Conservation (phyloP, 30 jellyfish, hydroid and myxozoan genomes). For the Rhopilema esculentum region DNA sequence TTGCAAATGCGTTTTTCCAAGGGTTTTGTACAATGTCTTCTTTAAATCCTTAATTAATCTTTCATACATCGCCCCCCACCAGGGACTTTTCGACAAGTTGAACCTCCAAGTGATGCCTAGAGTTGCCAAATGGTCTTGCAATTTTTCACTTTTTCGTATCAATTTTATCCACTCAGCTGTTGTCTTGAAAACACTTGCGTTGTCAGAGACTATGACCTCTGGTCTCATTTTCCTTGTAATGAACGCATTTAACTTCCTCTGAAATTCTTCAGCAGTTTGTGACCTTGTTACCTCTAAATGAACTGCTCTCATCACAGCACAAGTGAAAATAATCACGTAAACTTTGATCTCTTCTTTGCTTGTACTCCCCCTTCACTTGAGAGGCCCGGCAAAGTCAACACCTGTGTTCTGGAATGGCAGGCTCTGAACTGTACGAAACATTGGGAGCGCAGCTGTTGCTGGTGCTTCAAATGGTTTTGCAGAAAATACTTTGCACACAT, state of each 20-base stretch:
- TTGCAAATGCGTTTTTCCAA: constrained; percentile 29
- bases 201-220: constrained; percentile 36
- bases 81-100: constrained; percentile 10
- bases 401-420: constrained; percentile 44
- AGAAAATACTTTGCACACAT: constrained; percentile 40
- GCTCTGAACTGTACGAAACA: constrained; percentile 11
- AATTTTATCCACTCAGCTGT: constrained; percentile 36
- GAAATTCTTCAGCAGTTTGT: neutral
- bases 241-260: neutral
- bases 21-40: constrained; percentile 36
- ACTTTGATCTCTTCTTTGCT: constrained; percentile 40
- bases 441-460: constrained; percentile 41
- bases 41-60: constrained; percentile 35
- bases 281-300: neutral
- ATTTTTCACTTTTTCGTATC: constrained; percentile 25
- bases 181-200: constrained; percentile 56
- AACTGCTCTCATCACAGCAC: constrained; percentile 34
- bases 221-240: constrained; percentile 30
- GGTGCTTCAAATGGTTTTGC: constrained; percentile 39
- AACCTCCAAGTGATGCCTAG: constrained; percentile 35
- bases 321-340: constrained; percentile 25
- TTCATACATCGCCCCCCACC: constrained; percentile 43
- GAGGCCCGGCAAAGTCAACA: constrained; percentile 59
- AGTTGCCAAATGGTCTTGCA: constrained; percentile 45
- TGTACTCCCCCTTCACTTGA: constrained; percentile 23